Evolutionary conservation across 2,797 vertebrate species (phyloP).

Genomic region (Sphenopsis melanotis): DNA sequence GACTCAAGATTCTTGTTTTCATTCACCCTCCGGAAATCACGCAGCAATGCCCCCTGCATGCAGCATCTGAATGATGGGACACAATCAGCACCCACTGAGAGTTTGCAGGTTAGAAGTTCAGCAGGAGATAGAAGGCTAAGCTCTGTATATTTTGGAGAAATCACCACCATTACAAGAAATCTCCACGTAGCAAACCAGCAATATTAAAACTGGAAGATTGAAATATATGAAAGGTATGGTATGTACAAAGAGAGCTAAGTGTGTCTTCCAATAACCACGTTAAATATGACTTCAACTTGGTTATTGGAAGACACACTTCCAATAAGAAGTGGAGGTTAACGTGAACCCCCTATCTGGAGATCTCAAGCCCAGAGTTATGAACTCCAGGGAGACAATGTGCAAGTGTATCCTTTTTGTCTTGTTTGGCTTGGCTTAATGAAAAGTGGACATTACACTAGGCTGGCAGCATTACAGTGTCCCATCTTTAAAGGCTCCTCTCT

Average conservation of each 20-base stretch:
- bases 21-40: not conserved
- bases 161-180: not conserved
- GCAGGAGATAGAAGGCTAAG: not conserved
- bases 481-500: not conserved
- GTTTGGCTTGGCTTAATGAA: not conserved
- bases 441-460: not conserved
- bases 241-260: constrained; percentile 21
- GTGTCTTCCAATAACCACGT: constrained; percentile 37
- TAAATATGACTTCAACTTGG: constrained; percentile 14
- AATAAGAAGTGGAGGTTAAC: not conserved
- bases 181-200: not conserved
- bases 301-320: not conserved
- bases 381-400: not conserved
- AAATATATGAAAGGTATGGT: constrained; percentile 42
- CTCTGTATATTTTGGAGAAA: not conserved
- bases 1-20: not conserved
- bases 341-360: not conserved
- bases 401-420: not conserved
- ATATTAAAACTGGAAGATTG: not conserved
- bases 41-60: not conserved
- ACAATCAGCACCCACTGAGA: not conserved
- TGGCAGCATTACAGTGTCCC: not conserved
- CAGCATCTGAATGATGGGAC: not conserved
- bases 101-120: not conserved
- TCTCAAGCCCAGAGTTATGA: not conserved